Conservation (phyloP, 2,797 vertebrate species). For the Parotocinclus haroldoi region DNA sequence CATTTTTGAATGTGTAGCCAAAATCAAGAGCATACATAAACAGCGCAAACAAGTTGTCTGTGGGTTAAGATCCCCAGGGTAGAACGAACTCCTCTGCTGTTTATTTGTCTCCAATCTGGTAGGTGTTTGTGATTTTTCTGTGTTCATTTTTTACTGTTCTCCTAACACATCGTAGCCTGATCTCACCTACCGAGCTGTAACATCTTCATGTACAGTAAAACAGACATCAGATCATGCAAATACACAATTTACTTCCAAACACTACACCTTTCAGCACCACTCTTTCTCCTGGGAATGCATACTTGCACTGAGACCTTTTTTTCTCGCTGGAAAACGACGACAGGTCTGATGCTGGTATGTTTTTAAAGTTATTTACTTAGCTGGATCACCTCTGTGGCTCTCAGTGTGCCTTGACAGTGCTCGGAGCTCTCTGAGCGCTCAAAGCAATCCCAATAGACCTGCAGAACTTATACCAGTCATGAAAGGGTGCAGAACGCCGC, state of each 20-base stretch:
- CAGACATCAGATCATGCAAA: constrained; percentile 46
- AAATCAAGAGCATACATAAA: no score
- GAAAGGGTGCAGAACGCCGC: constrained; percentile 49
- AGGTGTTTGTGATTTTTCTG: not conserved
- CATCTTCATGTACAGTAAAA: constrained; percentile 30
- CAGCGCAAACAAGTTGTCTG: not conserved
- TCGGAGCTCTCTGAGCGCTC: constrained; percentile 52
- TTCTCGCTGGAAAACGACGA: constrained; percentile 39
- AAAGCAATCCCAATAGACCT: constrained; percentile 53
- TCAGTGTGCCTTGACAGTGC: constrained; percentile 56
- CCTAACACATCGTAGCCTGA: constrained; percentile 1
- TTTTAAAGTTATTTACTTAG: constrained; percentile 57
- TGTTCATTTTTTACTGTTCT: not conserved
- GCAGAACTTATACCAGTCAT: constrained; percentile 49
- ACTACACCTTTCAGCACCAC: constrained; percentile 28
- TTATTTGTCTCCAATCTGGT: not conserved
- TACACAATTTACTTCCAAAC: constrained; percentile 36
- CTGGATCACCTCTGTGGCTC: constrained; percentile 53
- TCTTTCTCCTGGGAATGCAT: constrained; percentile 33
- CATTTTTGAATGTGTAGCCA: no score
- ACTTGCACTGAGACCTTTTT: constrained; percentile 42
- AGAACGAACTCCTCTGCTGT: not conserved
- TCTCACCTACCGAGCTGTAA: not conserved
- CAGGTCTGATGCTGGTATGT: constrained; percentile 50
- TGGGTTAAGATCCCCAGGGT: not conserved